These are phyloP conservation scores for Anastrepha ludens DNA, from an alignment of 1,140 invertebrate species.

Conservation along the genomic window DNA sequence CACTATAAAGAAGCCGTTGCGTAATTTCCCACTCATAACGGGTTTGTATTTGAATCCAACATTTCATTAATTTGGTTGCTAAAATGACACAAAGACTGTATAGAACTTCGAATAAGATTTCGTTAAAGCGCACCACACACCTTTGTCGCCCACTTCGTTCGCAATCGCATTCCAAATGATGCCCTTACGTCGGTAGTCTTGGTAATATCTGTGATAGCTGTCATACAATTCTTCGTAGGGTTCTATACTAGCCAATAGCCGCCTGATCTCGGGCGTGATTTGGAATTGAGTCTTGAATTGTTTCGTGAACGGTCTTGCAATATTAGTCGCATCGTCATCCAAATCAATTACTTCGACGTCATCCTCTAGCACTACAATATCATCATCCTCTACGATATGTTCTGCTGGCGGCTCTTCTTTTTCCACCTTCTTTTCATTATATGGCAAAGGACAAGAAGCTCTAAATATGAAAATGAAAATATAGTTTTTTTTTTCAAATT, in stretches of 20 bases:
- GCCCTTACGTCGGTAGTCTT: slow-evolving; percentile 61
- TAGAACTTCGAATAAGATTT: not conserved
- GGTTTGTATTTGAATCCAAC: slow-evolving; percentile 63
- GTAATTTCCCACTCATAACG: slow-evolving; percentile 68
- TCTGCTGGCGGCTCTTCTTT: not conserved
- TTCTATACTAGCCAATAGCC: slow-evolving; percentile 34
- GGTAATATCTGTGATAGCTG: slow-evolving; percentile 23
- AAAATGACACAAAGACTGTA: not conserved
- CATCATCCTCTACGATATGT: not conserved
- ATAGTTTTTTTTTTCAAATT: slow-evolving; percentile 4
- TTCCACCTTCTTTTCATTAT: not conserved
- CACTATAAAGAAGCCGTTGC: not conserved
- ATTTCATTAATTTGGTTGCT: slow-evolving; percentile 70
- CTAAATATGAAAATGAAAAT: not conserved
- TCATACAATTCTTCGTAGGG: slow-evolving; percentile 66
- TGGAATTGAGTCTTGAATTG: slow-evolving; percentile 17
- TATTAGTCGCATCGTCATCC: slow-evolving; percentile 15
- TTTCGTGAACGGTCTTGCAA: not conserved
- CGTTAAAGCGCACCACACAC: slow-evolving; percentile 10
- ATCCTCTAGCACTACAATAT: slow-evolving; percentile 31
- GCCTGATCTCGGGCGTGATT: slow-evolving; percentile 21
- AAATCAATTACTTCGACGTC: slow-evolving; percentile 57
- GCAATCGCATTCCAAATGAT: slow-evolving; percentile 66
- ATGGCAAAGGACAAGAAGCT: slow-evolving; percentile 27
- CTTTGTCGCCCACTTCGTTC: slow-evolving; percentile 65